Evolutionary conservation across 2,888 invertebrate species (phyloP).

Genomic region (Folsomia manolachei): DNA sequence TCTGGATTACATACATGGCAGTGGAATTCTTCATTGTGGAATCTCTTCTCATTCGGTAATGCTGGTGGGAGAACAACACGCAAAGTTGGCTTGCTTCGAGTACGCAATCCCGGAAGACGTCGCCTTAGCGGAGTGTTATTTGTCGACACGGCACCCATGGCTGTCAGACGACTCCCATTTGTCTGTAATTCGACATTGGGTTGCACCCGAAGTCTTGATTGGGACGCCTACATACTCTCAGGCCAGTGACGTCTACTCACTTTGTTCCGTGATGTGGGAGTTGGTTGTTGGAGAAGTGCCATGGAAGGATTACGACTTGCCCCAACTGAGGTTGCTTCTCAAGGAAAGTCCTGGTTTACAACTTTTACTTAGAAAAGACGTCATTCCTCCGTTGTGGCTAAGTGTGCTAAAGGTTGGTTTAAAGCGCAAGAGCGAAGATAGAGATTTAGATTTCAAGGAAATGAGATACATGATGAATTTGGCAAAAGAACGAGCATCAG

Average conservation of each 20-base stretch:
- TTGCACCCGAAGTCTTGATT: conserved; percentile 56
- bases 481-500: conserved; percentile 12
- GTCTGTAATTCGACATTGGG: conserved; percentile 53
- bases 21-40: conserved; percentile 55
- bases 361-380: conserved; percentile 32
- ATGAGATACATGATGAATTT: conserved; percentile 45
- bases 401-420: conserved; percentile 42
- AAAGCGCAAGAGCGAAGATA: conserved; percentile 29
- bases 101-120: conserved; percentile 48
- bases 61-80: conserved; percentile 53
- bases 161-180: conserved; percentile 40
- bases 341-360: conserved; percentile 27
- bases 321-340: conserved; percentile 32
- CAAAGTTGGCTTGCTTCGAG: conserved; percentile 57
- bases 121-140: background rate
- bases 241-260: conserved; percentile 55
- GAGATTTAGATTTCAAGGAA: conserved; percentile 48
- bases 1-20: conserved; percentile 55
- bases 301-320: conserved; percentile 39
- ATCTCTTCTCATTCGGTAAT: conserved; percentile 56
- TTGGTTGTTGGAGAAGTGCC: conserved; percentile 43
- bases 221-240: conserved; percentile 52
- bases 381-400: conserved; percentile 38
- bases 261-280: conserved; percentile 56
- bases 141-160: conserved; percentile 27